Evolutionary conservation across 2,797 vertebrate genomes (phyloP), one percentile per base, ranked within the genome.

Genomic region (Diplodus sargus): DNA sequence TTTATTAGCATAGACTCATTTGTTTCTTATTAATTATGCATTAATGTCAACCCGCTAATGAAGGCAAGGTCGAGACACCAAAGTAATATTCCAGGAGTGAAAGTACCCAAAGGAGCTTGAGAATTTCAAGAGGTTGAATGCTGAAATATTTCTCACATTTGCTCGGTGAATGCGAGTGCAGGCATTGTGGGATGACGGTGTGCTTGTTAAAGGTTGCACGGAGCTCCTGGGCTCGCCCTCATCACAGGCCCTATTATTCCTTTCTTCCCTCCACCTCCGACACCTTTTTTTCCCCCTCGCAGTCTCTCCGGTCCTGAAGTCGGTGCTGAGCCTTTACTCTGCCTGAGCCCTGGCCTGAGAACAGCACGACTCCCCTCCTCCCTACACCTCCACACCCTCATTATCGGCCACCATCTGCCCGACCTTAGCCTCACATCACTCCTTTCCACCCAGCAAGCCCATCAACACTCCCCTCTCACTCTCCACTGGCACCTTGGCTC

Each of bases 361-460:
- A 77, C 89, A 88, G 84, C 89, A 84, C 34, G 83, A 78, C 75
- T 86, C 78, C 82, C 88, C 82, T 85, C 81, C 83, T 86, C 85
- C 78, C 77, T 63, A 64, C 80, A 91, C 87, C 89, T 90, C 88
- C 77, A 87, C 85, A 87, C 91, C 89, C 92, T 95, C 93, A 95
- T 96, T 95, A 95, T 91, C 83, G 56, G 85, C 86, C 87, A 85
- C 95, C 95, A 95, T 95, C 94, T 95, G 94, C 86, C 92, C 74
- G 73, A 87, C 89, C 85, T 90, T 65, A 90, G 84, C 89, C 89
- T 89, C 89, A 85, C 87, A 87, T 93, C 88, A 66, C 81, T 87
- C 76, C 83, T 65, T 64, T 89, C 78, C 86, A 86, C 80, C 79
- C 70, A 65, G 82, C 78, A 66, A 77, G 59, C 86, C 81, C 85